phyloP scores from a whole-genome alignment of 2,113 vertebrate species.

The Rutilus rutilus region DNA sequence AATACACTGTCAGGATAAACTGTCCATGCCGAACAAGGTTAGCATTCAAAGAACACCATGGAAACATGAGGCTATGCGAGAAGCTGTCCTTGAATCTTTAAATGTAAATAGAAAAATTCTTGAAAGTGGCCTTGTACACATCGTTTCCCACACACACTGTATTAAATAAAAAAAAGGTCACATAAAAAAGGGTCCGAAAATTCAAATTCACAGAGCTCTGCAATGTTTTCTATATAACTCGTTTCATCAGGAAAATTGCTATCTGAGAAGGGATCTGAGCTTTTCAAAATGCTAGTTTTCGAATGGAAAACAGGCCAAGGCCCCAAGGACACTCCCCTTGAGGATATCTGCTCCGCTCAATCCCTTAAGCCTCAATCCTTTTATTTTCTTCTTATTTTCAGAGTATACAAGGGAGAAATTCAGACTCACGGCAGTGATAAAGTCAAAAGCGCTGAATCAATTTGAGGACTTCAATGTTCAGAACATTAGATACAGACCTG shows the following conservation, averaged over 20 bases:
- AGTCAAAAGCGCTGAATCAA: constrained; percentile 29
- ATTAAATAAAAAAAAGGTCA: background rate
- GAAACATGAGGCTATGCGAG: background rate
- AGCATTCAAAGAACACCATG: constrained; percentile 8
- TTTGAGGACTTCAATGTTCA: background rate
- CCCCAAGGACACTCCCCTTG: constrained; percentile 28
- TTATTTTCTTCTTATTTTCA: constrained; percentile 12
- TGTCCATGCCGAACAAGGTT: background rate
- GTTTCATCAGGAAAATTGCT: background rate
- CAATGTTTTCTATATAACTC: constrained; percentile 16
- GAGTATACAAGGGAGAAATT: constrained; percentile 8
- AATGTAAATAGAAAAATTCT: background rate
- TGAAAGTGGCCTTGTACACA: constrained; percentile 2
- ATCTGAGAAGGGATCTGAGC: constrained; percentile 8
- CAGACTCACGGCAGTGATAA: background rate
- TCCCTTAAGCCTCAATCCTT: constrained; percentile 16
- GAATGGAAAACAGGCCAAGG: constrained; percentile 26
- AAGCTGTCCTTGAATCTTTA: background rate
- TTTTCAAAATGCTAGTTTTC: constrained; percentile 25
- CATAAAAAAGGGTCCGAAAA: background rate
- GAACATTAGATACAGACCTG: background rate
- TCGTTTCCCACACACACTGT: constrained; percentile 3
- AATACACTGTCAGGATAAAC: background rate
- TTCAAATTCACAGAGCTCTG: background rate
- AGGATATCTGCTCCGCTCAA: constrained; percentile 9